Evolutionary conservation across 2,797 vertebrate genomes (phyloP).

Genomic region (Manis crassicaudata): DNA sequence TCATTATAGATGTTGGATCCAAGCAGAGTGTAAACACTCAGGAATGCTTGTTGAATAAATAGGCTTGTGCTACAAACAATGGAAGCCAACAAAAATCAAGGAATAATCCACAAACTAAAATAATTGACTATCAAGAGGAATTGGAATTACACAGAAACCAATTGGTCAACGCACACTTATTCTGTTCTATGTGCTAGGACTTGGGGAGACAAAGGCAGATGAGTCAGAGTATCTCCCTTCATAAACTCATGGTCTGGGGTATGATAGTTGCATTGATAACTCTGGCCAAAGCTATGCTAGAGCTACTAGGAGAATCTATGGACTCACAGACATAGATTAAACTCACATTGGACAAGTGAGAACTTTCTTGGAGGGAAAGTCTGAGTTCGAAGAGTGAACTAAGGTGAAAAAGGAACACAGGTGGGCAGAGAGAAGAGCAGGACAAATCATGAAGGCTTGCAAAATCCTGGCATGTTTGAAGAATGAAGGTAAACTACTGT

Average conservation of each 20-base stretch:
- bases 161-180: not conserved
- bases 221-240: not conserved
- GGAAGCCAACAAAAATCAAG: not conserved
- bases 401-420: not conserved
- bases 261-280: not conserved
- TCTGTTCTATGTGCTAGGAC: not conserved
- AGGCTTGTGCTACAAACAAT: not conserved
- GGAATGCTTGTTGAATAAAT: not conserved
- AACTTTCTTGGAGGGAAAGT: not conserved
- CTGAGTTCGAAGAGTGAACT: not conserved
- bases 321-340: not conserved
- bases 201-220: not conserved
- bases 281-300: not conserved
- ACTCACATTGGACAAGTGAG: not conserved
- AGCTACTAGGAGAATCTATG: not conserved
- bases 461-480: not conserved
- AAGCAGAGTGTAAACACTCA: not conserved
- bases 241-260: not conserved
- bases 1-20: not conserved
- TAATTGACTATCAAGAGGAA: not conserved
- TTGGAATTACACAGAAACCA: not conserved
- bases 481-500: not conserved
- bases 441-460: not conserved
- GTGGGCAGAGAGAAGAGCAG: not conserved
- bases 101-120: not conserved